Evolutionary conservation across 1,140 invertebrate genomes (phyloP).

Genomic region (Aphis craccivora): DNA sequence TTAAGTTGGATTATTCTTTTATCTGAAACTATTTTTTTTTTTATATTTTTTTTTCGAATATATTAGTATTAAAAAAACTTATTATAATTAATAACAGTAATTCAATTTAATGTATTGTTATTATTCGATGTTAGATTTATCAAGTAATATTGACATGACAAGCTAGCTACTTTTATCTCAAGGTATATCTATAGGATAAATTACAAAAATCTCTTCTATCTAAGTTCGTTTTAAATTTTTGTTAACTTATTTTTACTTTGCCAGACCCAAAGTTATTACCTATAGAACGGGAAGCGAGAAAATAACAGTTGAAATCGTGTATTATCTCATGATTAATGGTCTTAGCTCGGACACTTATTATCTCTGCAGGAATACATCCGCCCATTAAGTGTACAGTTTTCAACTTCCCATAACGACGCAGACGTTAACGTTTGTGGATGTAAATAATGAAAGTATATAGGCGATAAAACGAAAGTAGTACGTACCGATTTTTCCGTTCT

Average conservation of each 20-base stretch:
- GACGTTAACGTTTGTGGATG: background rate
- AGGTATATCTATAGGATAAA: background rate
- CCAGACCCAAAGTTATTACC: background rate
- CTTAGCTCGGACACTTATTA: background rate
- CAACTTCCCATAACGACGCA: background rate
- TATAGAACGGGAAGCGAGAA: background rate
- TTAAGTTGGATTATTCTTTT: background rate
- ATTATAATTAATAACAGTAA: background rate
- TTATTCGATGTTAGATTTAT: background rate
- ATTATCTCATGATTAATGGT: conserved; percentile 1
- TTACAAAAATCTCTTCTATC: background rate
- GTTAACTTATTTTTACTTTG: background rate
- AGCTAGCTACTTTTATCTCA: background rate
- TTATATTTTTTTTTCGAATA: background rate
- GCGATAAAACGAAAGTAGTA: background rate
- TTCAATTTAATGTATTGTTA: background rate
- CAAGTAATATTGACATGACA: background rate
- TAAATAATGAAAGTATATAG: conserved; percentile 4
- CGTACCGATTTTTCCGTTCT: background rate
- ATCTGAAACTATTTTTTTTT: background rate
- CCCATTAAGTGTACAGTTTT: conserved; percentile 6
- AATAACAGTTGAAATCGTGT: background rate
- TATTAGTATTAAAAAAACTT: background rate
- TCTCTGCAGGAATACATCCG: conserved; percentile 9
- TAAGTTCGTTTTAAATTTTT: background rate